Conservation (phyloP, 2,797 vertebrate genomes). For the Cirrhinus mrigala region DNA sequence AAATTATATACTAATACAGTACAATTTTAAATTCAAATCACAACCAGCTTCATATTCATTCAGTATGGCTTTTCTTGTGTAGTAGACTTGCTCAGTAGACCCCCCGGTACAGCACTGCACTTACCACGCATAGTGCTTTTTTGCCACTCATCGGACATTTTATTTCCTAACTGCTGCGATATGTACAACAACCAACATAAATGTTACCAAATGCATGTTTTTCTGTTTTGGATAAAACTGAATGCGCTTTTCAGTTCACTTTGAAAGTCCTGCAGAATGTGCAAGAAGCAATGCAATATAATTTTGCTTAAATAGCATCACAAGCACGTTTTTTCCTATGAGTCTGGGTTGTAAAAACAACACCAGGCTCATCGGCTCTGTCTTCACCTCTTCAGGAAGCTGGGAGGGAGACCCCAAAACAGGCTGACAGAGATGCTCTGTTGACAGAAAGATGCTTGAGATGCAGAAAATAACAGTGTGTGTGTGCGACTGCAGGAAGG, state of each 20-base stretch:
- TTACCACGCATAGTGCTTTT: no score
- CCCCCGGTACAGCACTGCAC: neutral
- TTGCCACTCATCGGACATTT: neutral
- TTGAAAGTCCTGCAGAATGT: neutral
- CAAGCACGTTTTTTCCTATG: neutral
- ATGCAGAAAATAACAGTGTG: slow-evolving; percentile 56
- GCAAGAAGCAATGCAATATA: neutral
- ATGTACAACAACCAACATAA: neutral
- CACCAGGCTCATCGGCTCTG: slow-evolving; percentile 77
- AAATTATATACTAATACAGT: neutral
- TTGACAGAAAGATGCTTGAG: slow-evolving; percentile 89
- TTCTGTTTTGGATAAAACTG: neutral
- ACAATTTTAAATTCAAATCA: neutral
- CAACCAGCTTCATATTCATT: neutral
- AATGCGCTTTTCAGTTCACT: neutral
- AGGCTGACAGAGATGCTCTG: slow-evolving; percentile 82
- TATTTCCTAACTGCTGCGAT: neutral
- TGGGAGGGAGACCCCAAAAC: slow-evolving; percentile 82
- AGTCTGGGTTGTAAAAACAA: slow-evolving; percentile 63
- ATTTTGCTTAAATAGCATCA: neutral
- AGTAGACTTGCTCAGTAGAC: neutral
- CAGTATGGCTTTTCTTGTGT: neutral
- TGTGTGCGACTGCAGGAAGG: slow-evolving; percentile 49
- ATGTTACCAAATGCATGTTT: neutral
- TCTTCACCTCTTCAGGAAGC: slow-evolving; percentile 80